Base-by-base conservation (phyloP, 2,888 invertebrate genomes). In the Oxytorus armatus region DNA sequence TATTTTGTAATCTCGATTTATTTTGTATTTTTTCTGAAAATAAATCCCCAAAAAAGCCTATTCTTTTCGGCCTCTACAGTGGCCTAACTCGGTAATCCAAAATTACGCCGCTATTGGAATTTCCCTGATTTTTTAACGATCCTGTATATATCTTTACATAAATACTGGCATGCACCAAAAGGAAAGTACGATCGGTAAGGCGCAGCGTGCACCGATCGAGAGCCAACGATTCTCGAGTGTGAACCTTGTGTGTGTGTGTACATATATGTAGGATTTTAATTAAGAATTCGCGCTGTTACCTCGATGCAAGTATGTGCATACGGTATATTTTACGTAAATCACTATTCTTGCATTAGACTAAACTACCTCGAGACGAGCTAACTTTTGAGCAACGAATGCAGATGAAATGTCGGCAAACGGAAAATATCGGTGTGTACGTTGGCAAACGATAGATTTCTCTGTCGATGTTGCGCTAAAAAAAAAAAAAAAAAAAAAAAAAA, bases 81-180 rank as follows among this genome's bases (percentile, higher is more conserved):
- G n/a, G n/a, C n/a, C n/a, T n/a, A n/a, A n/a, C n/a, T n/a, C n/a
- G n/a, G n/a, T n/a, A n/a, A n/a, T n/a, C n/a, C n/a, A n/a, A 10
- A 51, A 18, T 18, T 21, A 23, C 23, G 51, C 21, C 8, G 1
- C 1, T 51, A 18, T 25, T 10, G n/a, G 25, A 25, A 44, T 14
- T 10, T 11, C 1, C 25, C 53, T n/a, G 10, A 25, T 4, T 25
- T 53, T 23, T 23, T 25, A 23, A 53, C 10, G n/a, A 53, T 1
- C 25, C 25, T 39, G 8, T 33, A 36, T 2, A 21, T 21, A 21
- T 21, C 1, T 49, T 1, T 49, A 21, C 8, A 25, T 18, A 36
- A 14, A 57, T 57, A 57, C n/a, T 36, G n/a, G 18, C 18, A 11
- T 18, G 18, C 29, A 10, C 57, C 83, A 85, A 87, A 85, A 86